A percentile compares a stretch with the other conserved stretches of the same genome.
These are phyloP conservation scores for Toxostoma redivivum DNA, from an alignment of 2,113 vertebrate species.

Conservation along the genomic window DNA sequence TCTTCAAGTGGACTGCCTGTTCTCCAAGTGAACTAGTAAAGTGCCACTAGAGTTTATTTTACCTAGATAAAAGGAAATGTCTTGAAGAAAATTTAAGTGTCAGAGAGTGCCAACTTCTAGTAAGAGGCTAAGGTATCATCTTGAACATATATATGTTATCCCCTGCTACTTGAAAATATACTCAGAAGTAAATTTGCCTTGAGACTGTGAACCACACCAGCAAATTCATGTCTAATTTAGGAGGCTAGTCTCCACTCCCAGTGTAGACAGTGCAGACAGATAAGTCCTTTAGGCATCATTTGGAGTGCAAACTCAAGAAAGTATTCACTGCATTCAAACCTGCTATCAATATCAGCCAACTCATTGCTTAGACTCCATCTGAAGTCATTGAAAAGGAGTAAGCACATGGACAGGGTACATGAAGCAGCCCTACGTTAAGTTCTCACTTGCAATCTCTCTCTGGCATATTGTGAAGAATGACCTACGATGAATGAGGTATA, in stretches of 20 bases:
- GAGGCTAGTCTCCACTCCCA: neutral
- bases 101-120: neutral
- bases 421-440: neutral
- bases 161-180: neutral
- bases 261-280: neutral
- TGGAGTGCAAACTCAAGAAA: neutral
- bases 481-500: neutral
- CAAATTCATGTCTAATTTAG: neutral
- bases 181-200: neutral
- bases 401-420: neutral
- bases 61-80: neutral
- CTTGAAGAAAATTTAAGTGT: neutral
- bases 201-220: neutral
- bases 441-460: neutral
- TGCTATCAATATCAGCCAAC: neutral
- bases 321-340: neutral
- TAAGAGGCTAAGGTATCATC: neutral
- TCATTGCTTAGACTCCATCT: neutral
- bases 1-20: neutral
- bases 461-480: neutral
- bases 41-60: neutral
- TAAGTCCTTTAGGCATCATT: neutral
- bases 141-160: neutral
- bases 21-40: neutral
- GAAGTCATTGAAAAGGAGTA: neutral